These are phyloP conservation scores for Nyctereutes procyonoides DNA, from an alignment of 2,113 vertebrate genomes.

Conservation along the genomic window DNA sequence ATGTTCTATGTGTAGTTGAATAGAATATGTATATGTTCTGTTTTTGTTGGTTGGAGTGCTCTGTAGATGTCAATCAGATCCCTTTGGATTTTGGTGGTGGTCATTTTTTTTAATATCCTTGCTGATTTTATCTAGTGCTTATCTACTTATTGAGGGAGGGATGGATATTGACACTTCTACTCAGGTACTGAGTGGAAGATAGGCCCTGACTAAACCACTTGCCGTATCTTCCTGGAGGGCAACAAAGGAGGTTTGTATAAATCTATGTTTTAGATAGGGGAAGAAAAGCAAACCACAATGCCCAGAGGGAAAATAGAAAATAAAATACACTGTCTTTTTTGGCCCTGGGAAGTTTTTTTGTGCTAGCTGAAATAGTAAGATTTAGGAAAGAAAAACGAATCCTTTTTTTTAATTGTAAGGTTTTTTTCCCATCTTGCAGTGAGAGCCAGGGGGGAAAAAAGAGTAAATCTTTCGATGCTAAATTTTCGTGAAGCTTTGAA, in stretches of 20 bases:
- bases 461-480: constrained; percentile 19
- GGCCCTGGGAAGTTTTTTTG: not conserved
- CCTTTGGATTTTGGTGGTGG: not conserved
- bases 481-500: constrained; percentile 52
- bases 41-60: not conserved
- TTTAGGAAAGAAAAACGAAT: constrained; percentile 4
- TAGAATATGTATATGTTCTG: constrained; percentile 17
- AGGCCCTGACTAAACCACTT: not conserved
- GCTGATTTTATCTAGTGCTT: not conserved
- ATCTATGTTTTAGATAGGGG: not conserved
- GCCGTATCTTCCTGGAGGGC: not conserved
- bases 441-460: not conserved
- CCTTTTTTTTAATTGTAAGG: not conserved
- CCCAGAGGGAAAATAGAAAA: not conserved
- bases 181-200: not conserved
- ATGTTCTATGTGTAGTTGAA: not conserved
- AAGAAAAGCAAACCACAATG: not conserved
- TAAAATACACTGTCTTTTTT: not conserved
- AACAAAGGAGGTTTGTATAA: not conserved
- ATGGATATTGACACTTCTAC: not conserved
- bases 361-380: not conserved
- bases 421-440: not conserved
- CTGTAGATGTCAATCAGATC: not conserved
- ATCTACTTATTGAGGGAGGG: not conserved
- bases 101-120: not conserved